Percentiles rank a stretch among this genome's conserved stretches.
Conservation (phyloP, 1,140 invertebrate genomes). For the Drosophila insularis region DNA sequence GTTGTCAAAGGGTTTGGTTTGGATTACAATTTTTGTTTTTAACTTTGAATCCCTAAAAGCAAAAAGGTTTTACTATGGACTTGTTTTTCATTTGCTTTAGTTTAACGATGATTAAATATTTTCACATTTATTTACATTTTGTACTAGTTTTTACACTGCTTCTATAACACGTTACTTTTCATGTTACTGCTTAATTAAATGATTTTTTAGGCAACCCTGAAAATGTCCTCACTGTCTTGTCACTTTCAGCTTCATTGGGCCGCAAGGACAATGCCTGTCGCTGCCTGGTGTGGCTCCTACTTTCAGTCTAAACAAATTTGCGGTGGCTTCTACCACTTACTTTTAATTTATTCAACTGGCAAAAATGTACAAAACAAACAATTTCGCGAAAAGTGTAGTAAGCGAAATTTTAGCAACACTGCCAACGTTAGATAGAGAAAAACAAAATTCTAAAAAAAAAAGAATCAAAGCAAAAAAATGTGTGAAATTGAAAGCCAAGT, state of each 20-base stretch:
- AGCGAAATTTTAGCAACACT: constrained; percentile 1
- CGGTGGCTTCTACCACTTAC: constrained; percentile 26
- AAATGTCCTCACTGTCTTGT: constrained; percentile 34
- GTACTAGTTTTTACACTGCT: neutral
- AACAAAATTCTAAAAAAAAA: neutral
- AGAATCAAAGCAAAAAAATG: neutral
- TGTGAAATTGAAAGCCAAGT: constrained; percentile 13
- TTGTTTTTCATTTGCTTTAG: neutral
- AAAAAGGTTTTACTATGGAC: too few species aligned
- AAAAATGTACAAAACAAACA: constrained; percentile 3
- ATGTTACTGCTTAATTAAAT: neutral
- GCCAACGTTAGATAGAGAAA: neutral
- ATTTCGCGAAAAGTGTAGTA: neutral
- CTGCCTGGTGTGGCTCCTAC: neutral
- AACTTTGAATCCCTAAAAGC: too few species aligned
- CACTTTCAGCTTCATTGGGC: constrained; percentile 42
- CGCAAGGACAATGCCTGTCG: constrained; percentile 28
- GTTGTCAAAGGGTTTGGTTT: too few species aligned
- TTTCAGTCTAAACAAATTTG: constrained; percentile 27
- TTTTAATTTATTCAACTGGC: constrained; percentile 23
- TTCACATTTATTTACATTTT: neutral
- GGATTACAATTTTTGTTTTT: too few species aligned
- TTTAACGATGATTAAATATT: neutral
- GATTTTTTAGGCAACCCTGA: constrained; percentile 22
- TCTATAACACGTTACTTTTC: neutral